Conservation (phyloP, 2,888 invertebrate species). For the Phorcus lineatus region DNA sequence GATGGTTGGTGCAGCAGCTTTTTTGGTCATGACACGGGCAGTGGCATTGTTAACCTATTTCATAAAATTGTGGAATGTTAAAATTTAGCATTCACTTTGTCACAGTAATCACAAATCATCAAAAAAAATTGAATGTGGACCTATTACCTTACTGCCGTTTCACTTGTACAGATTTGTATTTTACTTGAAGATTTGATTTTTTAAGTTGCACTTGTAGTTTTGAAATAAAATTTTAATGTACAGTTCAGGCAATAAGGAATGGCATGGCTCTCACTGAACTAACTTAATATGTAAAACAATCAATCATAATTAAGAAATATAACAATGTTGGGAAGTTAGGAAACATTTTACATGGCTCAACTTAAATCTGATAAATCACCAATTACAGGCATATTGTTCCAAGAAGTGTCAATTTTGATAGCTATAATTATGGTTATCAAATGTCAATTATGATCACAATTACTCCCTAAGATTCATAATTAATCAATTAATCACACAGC, state of each 20-base stretch:
- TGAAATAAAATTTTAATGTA: neutral
- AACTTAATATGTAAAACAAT: neutral
- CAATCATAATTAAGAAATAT: neutral
- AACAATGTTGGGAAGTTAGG: neutral
- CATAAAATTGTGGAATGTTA: slow-evolving; percentile 66
- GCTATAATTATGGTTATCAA: neutral
- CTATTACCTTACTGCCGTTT: slow-evolving; percentile 18
- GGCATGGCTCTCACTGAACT: slow-evolving; percentile 24
- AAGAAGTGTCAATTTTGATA: slow-evolving; percentile 11
- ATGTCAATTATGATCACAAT: neutral
- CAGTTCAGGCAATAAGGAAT: neutral
- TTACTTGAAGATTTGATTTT: neutral
- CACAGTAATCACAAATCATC: slow-evolving; percentile 16
- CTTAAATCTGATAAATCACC: neutral
- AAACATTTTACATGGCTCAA: neutral
- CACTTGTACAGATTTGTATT: neutral
- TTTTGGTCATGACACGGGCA: slow-evolving; percentile 99
- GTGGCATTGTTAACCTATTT: slow-evolving; percentile 98
- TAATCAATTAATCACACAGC: neutral
- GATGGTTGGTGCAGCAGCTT: slow-evolving; percentile 76
- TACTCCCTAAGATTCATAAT: neutral
- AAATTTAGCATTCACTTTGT: slow-evolving; percentile 11
- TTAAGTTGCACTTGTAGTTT: neutral
- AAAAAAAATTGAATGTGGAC: slow-evolving; percentile 15
- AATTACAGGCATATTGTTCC: neutral